Percentiles rank a stretch among this genome's conserved stretches.
phyloP scores from a whole-genome alignment of 2,888 invertebrate species.

The Temnothorax ravouxi region DNA sequence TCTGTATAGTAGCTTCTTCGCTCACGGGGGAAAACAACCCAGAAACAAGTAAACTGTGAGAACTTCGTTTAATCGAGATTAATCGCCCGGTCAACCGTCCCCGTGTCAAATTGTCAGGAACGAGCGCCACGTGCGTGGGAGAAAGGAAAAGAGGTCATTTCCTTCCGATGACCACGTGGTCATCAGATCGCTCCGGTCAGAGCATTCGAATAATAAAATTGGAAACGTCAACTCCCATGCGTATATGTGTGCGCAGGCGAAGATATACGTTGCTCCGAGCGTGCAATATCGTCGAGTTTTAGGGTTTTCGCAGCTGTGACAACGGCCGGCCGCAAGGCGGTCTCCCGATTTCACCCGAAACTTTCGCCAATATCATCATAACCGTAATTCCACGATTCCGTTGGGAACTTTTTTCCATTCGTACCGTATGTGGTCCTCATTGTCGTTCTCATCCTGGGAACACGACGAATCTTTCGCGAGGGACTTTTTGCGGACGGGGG shows the following conservation, averaged over 20 bases:
- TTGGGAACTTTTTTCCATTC: slow-evolving; percentile 58
- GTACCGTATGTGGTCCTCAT: slow-evolving; percentile 26
- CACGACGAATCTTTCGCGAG: not conserved
- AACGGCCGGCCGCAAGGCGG: slow-evolving; percentile 54
- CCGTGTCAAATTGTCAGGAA: slow-evolving; percentile 9
- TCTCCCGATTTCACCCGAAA: slow-evolving; percentile 54
- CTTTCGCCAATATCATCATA: slow-evolving; percentile 65
- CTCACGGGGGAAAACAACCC: not conserved
- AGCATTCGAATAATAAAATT: slow-evolving; percentile 52
- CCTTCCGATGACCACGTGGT: slow-evolving; percentile 3
- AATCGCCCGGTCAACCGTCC: slow-evolving; percentile 9
- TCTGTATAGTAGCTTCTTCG: not conserved
- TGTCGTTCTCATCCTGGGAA: slow-evolving; percentile 26
- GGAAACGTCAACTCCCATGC: slow-evolving; percentile 20
- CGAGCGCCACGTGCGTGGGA: not conserved
- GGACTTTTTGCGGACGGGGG: slow-evolving; percentile 28
- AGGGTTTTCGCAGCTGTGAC: slow-evolving; percentile 67
- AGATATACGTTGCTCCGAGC: slow-evolving; percentile 50
- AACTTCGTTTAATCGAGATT: slow-evolving; percentile 26
- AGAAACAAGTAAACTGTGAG: not conserved
- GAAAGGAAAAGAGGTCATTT: slow-evolving; percentile 5
- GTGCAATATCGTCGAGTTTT: slow-evolving; percentile 64
- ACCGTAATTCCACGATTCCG: slow-evolving; percentile 59
- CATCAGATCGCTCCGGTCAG: slow-evolving; percentile 13
- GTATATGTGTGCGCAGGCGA: not conserved